These are phyloP conservation scores for Erpobdella octoculata DNA, from an alignment of 2,888 invertebrate species.

Conservation along the genomic window DNA sequence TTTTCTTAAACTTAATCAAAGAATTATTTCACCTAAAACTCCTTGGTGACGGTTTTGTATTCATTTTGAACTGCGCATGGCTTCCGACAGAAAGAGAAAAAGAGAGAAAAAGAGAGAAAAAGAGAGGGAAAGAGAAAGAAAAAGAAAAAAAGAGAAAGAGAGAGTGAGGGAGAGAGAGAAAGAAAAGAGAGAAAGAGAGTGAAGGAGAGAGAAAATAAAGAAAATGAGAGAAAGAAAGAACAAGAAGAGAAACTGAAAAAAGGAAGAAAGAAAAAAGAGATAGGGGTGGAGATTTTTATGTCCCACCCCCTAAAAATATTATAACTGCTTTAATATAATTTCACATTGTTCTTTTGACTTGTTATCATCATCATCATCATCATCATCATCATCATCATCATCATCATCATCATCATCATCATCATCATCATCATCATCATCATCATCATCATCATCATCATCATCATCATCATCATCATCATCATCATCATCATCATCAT, in stretches of 20 bases:
- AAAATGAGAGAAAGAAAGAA: too few relatives aligned
- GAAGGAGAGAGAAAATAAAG: too few relatives aligned
- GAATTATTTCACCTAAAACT: too few relatives aligned
- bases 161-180: too few relatives aligned
- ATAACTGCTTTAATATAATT: background rate
- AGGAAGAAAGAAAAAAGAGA: background rate
- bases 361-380: background rate
- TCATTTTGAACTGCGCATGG: too few relatives aligned
- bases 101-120: too few relatives aligned
- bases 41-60: too few relatives aligned
- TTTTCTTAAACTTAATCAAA: too few relatives aligned
- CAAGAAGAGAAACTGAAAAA: background rate
- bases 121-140: too few relatives aligned
- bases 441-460: constrained; percentile 11
- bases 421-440: constrained; percentile 23
- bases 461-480: constrained; percentile 5
- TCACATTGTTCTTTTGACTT: background rate
- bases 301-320: background rate
- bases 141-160: too few relatives aligned
- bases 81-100: too few relatives aligned
- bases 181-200: too few relatives aligned
- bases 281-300: background rate
- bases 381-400: constrained; percentile 21
- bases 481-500: constrained; percentile 13
- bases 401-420: constrained; percentile 25